Base-by-base conservation (phyloP, 2,888 invertebrate species). In the Cacoxenus indagator region DNA sequence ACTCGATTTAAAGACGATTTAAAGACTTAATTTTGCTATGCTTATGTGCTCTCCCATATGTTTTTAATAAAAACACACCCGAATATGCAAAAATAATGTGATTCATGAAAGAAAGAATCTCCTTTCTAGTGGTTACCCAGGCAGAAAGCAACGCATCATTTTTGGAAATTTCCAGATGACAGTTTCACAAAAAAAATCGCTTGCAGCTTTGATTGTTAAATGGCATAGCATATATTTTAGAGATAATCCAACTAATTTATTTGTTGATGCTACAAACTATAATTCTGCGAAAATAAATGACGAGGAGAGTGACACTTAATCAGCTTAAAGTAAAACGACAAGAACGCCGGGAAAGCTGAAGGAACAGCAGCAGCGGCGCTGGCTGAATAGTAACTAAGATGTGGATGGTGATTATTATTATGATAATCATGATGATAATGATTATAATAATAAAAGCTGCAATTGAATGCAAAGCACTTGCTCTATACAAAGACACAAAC, bases 401-500 rank as follows among this genome's bases (percentile, higher is more conserved):
- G 59, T 17, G 17, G 59, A 54, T 19, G 54, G 37, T 61, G 37
- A 31, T 61, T 19, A 61, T 61, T 11, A 62, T 62, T 24, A 62
- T 45, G 45, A 62, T 62, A 62, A 62, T n/a, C n/a, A 31, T 31
- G 59, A 54, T 19, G 54, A 61, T 61, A 22, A 31, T 61, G 37
- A 61, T 61, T 11, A 62, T 62, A 43, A 62, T 45, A 62, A 62
- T 62, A 62, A 62, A 62, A 43, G 61, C 61, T 62, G 45, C 61
- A 62, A 62, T 62, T 62, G 61, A 62, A 62, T 62, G 61, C 61
- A 43, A 45, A 62, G 29, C 31, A 62, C 14, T 37, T 62, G 29
- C 43, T 45, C 3, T 27, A 55, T 6, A 4, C 11, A 55, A 9
- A 55, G 14, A n/a, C 24, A 61, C 22, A 31, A n/a, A 31, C 17